Conservation (phyloP, 2,113 vertebrate species). For the Malurus elegans region DNA sequence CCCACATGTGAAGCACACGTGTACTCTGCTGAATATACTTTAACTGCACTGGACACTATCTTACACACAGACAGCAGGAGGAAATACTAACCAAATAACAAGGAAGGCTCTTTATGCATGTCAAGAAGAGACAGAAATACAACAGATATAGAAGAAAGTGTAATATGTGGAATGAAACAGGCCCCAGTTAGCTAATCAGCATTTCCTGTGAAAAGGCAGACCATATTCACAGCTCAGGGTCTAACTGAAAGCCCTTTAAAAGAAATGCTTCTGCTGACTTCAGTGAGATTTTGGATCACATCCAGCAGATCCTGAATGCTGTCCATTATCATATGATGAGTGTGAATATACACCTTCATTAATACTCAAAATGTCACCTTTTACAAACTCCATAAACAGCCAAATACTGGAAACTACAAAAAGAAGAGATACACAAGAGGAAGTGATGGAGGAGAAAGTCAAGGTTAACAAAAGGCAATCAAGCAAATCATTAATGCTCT, state of each 20-base stretch:
- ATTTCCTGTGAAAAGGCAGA: background rate
- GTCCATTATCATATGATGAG: background rate
- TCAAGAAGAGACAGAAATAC: background rate
- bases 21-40: background rate
- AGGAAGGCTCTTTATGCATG: background rate
- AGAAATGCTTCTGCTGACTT: background rate
- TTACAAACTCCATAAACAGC: background rate
- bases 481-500: background rate
- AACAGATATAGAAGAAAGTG: background rate
- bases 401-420: background rate
- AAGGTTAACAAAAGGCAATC: background rate
- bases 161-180: background rate
- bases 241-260: background rate
- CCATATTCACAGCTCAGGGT: background rate
- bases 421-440: background rate
- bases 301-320: background rate
- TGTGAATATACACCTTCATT: background rate
- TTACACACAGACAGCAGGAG: background rate
- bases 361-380: background rate
- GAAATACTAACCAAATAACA: background rate
- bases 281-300: background rate
- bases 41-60: background rate
- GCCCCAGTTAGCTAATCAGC: background rate
- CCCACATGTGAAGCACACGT: fast-evolving
- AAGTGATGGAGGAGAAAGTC: background rate